Base-by-base conservation (phyloP, 2,888 invertebrate genomes). In the Pardosa pseudoannulata region DNA sequence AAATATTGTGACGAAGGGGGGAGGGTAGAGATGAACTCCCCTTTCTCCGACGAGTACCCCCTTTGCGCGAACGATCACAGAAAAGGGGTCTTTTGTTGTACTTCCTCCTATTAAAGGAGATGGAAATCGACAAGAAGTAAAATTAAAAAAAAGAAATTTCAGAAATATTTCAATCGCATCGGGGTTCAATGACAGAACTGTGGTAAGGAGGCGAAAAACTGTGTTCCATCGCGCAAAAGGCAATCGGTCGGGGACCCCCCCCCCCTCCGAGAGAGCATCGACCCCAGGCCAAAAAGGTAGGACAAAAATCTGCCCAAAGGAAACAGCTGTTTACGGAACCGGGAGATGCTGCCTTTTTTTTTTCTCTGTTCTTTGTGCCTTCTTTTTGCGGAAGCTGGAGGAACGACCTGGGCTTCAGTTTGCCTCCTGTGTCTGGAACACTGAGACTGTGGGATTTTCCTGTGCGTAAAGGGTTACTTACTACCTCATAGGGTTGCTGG, bases 291-390 rank as follows among this genome's bases (percentile, higher is more conserved):
- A 62, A 68, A 70, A n/a, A n/a, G n/a, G n/a, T n/a, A n/a, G n/a
- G n/a, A 28, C 80, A 39, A 72, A 73, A 74, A 46, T 75, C 70
- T 46, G 31, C 3, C 36, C n/a, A 71, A 72, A 83, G 82, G 82
- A 83, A 83, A 65, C 82, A 83, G 82, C 82, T 83, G 82, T 56
- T 36, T 28, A 46, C 7, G 70, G 9, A 56, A 46, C 31, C n/a
- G n/a, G 65, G 27, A n/a, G 65, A 31, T 72, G 39, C 7, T 29
- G n/a, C n/a, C 16, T 29, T 36, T 19, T 46, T 9, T n/a, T 50
- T 19, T 65, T 16, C n/a, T 41, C n/a, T 67, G 50, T 72, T 65
- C 65, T 31, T 73, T 7, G 16, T 46, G 46, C 46, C 46, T 56
- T 56, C 28, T 19, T 29, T 39, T 50, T 80, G 62, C 81, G 81